These are phyloP conservation scores for Lophius americanus DNA, from an alignment of 2,797 vertebrate species.

Conservation along the genomic window DNA sequence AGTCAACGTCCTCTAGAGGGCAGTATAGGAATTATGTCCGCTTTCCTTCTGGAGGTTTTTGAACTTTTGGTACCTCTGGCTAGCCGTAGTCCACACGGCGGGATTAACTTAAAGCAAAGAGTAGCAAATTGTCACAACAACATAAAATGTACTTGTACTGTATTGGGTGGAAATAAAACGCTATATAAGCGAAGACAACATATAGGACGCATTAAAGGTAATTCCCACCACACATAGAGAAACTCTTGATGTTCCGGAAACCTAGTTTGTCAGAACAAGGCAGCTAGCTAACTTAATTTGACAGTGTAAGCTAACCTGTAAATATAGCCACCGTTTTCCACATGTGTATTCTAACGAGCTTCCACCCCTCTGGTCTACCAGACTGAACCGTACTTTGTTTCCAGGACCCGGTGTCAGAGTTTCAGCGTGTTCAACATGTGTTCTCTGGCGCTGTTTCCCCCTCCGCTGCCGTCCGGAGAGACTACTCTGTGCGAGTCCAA, in stretches of 20 bases:
- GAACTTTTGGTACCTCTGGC: conserved; percentile 36
- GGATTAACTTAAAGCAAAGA: conserved; percentile 37
- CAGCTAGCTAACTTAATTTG: conserved; percentile 5
- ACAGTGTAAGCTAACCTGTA: conserved; percentile 1
- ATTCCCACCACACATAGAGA: neutral
- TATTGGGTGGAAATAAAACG: neutral
- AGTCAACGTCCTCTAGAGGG: conserved; percentile 39
- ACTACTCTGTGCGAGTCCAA: conserved; percentile 89
- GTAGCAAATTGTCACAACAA: conserved; percentile 2
- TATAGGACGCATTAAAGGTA: conserved; percentile 18
- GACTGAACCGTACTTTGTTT: conserved; percentile 10
- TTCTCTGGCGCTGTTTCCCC: conserved; percentile 86
- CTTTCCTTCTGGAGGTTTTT: neutral
- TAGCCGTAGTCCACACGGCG: conserved; percentile 63
- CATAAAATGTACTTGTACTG: neutral
- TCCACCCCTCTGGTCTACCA: neutral
- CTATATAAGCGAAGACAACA: neutral
- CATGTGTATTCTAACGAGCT: too few species aligned
- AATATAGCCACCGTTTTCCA: too few species aligned
- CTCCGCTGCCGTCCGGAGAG: conserved; percentile 81
- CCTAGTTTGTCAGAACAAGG: too few species aligned
- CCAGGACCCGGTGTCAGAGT: conserved; percentile 5
- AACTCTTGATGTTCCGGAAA: too few species aligned
- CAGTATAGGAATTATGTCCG: conserved; percentile 5
- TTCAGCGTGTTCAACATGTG: conserved; percentile 79